These are phyloP conservation scores for Chiloscyllium plagiosum DNA, from an alignment of 2,113 vertebrate species.

Conservation along the genomic window DNA sequence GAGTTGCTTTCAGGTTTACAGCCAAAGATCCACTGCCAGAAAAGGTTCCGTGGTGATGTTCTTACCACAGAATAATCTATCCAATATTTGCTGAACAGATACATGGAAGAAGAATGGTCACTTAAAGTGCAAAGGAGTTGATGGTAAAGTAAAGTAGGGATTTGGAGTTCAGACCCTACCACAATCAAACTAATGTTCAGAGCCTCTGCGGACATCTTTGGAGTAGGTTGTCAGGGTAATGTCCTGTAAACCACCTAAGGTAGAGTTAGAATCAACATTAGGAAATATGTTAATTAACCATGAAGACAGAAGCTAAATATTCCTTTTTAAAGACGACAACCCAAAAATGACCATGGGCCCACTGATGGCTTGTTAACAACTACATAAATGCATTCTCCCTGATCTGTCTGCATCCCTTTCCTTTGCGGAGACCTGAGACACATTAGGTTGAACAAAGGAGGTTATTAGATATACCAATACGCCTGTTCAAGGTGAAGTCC, in stretches of 20 bases:
- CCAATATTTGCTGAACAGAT: not conserved
- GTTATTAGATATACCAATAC: not conserved
- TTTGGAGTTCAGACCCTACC: not conserved
- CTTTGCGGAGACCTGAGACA: not conserved
- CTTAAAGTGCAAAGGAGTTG: not conserved
- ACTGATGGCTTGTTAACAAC: not conserved
- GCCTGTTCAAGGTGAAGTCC: not conserved
- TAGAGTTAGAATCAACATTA: not conserved
- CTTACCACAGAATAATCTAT: not conserved
- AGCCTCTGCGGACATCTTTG: not conserved
- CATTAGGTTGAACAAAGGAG: not conserved
- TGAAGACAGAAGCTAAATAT: not conserved
- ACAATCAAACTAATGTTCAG: not conserved
- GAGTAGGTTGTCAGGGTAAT: not conserved
- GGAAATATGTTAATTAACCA: not conserved
- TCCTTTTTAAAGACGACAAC: not conserved
- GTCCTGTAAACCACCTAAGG: not conserved
- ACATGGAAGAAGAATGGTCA: not conserved
- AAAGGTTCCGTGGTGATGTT: not conserved
- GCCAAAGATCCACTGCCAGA: not conserved
- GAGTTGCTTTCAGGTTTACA: not conserved
- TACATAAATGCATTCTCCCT: not conserved
- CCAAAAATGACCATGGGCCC: not conserved
- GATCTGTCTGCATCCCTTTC: not conserved
- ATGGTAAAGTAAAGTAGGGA: not conserved